Percentiles rank a stretch among this genome's conserved stretches.
Evolutionary conservation across 2,888 invertebrate species (phyloP).

Genomic region (Cryptophagus acutangulus): DNA sequence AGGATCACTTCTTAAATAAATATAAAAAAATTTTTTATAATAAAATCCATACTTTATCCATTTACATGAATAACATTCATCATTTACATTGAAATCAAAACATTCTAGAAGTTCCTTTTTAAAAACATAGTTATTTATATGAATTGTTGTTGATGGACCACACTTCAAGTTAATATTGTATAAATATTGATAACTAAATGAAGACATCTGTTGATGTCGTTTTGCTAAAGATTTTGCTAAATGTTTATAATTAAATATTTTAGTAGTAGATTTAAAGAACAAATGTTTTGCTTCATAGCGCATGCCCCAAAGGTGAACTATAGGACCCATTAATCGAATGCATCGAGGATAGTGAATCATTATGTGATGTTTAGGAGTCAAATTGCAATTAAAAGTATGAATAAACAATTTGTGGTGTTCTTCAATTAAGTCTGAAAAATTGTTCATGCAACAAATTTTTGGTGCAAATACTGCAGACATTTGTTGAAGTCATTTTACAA

Average conservation of each 20-base stretch:
- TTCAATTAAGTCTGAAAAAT: not conserved
- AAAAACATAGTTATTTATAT: not conserved
- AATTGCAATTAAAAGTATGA: not conserved
- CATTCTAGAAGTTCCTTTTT: too few species aligned
- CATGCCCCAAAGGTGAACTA: not conserved
- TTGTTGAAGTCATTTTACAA: not conserved
- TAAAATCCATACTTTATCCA: too few species aligned
- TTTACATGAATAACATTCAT: too few species aligned
- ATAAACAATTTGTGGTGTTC: not conserved
- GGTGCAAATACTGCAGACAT: not conserved
- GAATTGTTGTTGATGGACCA: not conserved
- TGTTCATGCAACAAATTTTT: not conserved
- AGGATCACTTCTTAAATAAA: too few species aligned
- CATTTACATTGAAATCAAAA: too few species aligned
- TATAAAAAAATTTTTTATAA: too few species aligned
- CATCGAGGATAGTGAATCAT: not conserved
- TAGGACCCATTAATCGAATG: not conserved
- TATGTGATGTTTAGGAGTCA: too few species aligned
- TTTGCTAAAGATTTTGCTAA: too few species aligned
- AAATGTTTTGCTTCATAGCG: too few species aligned
- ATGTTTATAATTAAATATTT: not conserved
- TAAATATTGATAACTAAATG: not conserved
- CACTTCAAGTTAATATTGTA: not conserved
- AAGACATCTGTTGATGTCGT: not conserved
- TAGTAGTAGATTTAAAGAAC: too few species aligned